These are phyloP conservation scores for Sciurus niger DNA, from an alignment of 2,113 vertebrate genomes.

Conservation along the genomic window DNA sequence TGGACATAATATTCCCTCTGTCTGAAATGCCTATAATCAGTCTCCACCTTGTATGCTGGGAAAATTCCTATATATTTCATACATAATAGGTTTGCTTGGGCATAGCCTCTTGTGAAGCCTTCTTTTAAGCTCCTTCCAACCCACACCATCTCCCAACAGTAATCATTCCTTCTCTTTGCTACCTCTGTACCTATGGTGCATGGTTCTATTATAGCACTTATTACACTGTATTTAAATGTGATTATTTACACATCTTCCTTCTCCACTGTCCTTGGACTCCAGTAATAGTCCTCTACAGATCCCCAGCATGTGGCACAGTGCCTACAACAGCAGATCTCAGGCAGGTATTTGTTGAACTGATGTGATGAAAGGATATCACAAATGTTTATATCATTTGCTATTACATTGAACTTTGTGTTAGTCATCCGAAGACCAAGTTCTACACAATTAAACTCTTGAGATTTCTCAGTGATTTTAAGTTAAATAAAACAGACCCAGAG, in stretches of 20 bases:
- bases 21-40: background rate
- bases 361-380: background rate
- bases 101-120: background rate
- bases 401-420: background rate
- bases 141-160: background rate
- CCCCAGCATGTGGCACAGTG: background rate
- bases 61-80: background rate
- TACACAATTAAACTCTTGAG: background rate
- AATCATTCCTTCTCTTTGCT: background rate
- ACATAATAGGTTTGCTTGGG: background rate
- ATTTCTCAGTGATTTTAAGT: constrained; percentile 2
- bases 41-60: background rate
- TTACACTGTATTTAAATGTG: background rate
- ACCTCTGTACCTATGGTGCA: background rate
- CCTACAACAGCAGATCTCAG: background rate
- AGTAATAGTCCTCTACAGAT: background rate
- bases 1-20: background rate
- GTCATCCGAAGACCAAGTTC: background rate
- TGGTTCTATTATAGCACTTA: background rate
- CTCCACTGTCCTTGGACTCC: background rate
- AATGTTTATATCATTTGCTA: background rate
- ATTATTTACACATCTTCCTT: background rate
- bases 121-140: background rate
- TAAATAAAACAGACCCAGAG: background rate
- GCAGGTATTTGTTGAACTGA: background rate